Evolutionary conservation across 30 jellyfish, hydroid and myxozoan genomes (phyloP), one percentile per base, ranked within the genome.

Genomic region (Catostylus mosaicus): DNA sequence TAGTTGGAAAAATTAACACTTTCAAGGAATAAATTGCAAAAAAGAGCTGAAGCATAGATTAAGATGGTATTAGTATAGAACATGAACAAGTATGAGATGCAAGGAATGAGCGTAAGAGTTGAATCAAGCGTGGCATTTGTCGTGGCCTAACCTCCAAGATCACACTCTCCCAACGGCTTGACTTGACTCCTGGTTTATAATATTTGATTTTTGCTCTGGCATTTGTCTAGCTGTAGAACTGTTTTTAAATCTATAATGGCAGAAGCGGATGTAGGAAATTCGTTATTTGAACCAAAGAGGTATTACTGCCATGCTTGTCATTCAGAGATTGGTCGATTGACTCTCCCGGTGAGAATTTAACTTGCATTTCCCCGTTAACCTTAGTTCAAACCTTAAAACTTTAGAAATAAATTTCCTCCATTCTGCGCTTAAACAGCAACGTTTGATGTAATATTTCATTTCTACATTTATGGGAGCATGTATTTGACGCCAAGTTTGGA

Each of bases 241-340:
- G 14, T 3, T 48, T 48, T 6, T 4, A 16, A 9, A 4, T 3
- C 1, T 54, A 35, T 23, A 77, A 86, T 86, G 96, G 96, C 96
- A 3, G 96, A 86, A 67, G 89, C 96, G 26, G 89, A 60, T 45
- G 73, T 65, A 2, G 96, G 51, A 5, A 69, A 47, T 54, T 82
- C 65, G 4, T 35, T 47, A 14, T 40, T 45, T 3, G 59, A 30
- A 29, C 36, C 43, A 56, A 84, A 86, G 76, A 73, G 82, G 36
- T 86, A 73, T 38, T 86, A 62, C 46, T 86, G 96, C 67, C 96
- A 86, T 51, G 60, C 47, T 35, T 86, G 96, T 51, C 64, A 70
- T 46, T 31, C 50, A 32, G 77, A 82, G 73, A 48, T 82, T 10
- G 45, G 80, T 19, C 57, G 73, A 35, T 47, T 56, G 40, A 67